These are phyloP conservation scores for Anhinga anhinga DNA, from an alignment of 2,113 vertebrate species.

Conservation along the genomic window DNA sequence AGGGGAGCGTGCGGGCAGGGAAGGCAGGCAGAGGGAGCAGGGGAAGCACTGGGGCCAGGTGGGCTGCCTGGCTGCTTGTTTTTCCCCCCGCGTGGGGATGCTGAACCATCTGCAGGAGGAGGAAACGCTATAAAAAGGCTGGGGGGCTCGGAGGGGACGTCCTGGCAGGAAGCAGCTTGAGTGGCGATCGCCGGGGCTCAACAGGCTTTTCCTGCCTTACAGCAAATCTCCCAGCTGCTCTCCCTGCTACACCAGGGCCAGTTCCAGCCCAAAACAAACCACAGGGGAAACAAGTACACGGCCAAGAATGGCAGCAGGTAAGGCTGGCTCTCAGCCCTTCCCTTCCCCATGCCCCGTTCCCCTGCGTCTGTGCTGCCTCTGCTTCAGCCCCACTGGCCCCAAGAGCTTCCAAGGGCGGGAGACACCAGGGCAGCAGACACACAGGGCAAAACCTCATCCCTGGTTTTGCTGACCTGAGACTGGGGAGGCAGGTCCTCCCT, in stretches of 20 bases:
- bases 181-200: constrained; percentile 61
- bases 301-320: constrained; percentile 79
- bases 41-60: not conserved
- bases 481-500: not conserved
- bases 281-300: constrained; percentile 88
- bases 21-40: not conserved
- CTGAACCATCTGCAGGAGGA: constrained; percentile 69
- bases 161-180: constrained; percentile 79
- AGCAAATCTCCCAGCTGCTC: constrained; percentile 98
- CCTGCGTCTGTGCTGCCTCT: not conserved
- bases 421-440: not conserved
- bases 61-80: not conserved
- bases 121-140: constrained; percentile 76
- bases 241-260: constrained; percentile 90
- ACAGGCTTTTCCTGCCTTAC: constrained; percentile 72
- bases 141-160: constrained; percentile 57
- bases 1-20: not conserved
- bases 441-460: not conserved
- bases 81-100: not conserved
- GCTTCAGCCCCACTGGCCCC: not conserved
- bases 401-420: not conserved
- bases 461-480: rapidly evolving
- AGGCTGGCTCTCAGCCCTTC: not conserved
- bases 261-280: constrained; percentile 88
- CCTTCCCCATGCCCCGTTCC: rapidly evolving